Base-by-base conservation (phyloP, 30 jellyfish, hydroid and myxozoan species). In the Chironex yamaguchii region DNA sequence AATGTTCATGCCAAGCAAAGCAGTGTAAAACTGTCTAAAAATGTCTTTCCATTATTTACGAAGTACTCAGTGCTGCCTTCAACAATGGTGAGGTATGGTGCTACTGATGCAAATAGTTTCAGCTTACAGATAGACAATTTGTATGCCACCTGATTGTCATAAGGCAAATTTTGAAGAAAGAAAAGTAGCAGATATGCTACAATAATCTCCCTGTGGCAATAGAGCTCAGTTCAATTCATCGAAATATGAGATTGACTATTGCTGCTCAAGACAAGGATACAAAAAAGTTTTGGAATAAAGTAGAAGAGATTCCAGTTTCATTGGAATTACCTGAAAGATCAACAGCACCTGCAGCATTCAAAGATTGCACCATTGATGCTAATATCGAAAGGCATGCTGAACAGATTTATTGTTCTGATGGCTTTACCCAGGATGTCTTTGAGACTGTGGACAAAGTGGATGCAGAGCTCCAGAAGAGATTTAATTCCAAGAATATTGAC, bases 1-100 rank as follows among this genome's bases (percentile, higher is more conserved):
- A 87, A 29, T 82, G 78, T 86, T 67, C 87, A 1, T 82, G 93
- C 80, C 88, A 82, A 68, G 93, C 88, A 52, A 82, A 82, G 93
- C 93, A 82, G 34, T 82, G 52, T 51, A 49, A 68, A 51, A 69
- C 71, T 30, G 1, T 67, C 50, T 82, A 65, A 87, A 48, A 82
- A 48, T 73, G 88, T 4, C 32, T 82, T 78, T 86, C 29, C 17
- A 50, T 68, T 23, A 1, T 82, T 4, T 2, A 67, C 28, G 88
- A 67, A 23, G 93, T 82, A 29, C 42, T 82, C 75, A 50, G 33
- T 21, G 89, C 62, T 29, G 50, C 64, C 21, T 35, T 79, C 11
- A 71, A 58, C 71, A 79, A 11, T 6, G 86, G 34, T 17, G 49
- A 27, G 6, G 32, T 71, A 26, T 22, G 49, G 49, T 6, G 49